Evolutionary conservation across 1,140 invertebrate genomes (phyloP).

Genomic region (Drosophila kepulauana): DNA sequence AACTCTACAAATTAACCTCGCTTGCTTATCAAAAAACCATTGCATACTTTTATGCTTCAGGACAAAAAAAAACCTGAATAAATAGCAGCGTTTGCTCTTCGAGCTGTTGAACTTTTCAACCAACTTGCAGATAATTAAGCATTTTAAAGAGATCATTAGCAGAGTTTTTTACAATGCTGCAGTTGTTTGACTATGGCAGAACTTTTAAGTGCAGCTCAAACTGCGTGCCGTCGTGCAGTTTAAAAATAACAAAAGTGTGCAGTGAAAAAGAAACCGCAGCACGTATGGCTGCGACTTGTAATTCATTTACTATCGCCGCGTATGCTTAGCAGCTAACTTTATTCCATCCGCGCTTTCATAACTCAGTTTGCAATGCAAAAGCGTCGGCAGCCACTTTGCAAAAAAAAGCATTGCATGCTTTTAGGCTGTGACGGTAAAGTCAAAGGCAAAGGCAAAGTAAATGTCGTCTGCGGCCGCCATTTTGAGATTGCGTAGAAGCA

Average conservation of each 20-base stretch:
- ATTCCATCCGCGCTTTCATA: background rate
- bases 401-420: conserved; percentile 42
- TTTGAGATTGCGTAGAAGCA: conserved; percentile 53
- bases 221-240: too few species aligned
- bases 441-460: background rate
- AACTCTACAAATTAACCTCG: background rate
- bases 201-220: too few species aligned
- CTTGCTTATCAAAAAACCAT: background rate
- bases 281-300: background rate
- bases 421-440: conserved; percentile 27
- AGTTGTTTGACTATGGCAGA: too few species aligned
- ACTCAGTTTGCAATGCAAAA: conserved; percentile 1
- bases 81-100: too few species aligned
- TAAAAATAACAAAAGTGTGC: background rate
- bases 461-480: conserved; percentile 51
- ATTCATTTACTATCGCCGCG: background rate
- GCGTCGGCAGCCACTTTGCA: background rate
- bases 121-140: too few species aligned
- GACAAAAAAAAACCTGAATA: too few species aligned
- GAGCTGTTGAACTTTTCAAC: too few species aligned
- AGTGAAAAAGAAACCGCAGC: background rate
- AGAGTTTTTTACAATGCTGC: too few species aligned
- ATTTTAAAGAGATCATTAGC: too few species aligned
- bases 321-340: background rate
- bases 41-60: background rate